Conservation (phyloP, 2,888 invertebrate species). For the Eupithecia vulgata region DNA sequence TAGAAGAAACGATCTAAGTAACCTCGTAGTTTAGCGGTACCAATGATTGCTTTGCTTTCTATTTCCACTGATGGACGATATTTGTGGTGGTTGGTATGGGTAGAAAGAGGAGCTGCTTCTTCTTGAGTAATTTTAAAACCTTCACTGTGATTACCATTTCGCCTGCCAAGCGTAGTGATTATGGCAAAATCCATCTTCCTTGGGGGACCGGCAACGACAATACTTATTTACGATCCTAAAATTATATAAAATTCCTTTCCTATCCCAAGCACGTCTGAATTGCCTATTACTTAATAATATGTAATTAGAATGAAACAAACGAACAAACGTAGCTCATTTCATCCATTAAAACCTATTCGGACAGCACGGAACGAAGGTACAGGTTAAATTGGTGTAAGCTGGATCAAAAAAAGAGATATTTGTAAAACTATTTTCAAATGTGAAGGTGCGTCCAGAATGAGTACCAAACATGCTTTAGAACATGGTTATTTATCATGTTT, state of each 20-base stretch:
- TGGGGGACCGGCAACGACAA: no score
- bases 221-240: not conserved
- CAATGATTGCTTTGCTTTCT: not conserved
- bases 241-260: constrained; percentile 9
- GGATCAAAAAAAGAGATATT: not conserved
- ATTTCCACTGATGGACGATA: not conserved
- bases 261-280: constrained; percentile 1
- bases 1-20: not conserved
- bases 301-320: constrained; percentile 36
- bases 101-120: no score
- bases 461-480: no score
- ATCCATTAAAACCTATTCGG: constrained; percentile 53
- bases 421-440: no score
- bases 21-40: constrained; percentile 4
- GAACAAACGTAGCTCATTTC: constrained; percentile 35
- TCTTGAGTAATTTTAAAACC: no score
- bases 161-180: no score
- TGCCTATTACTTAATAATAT: constrained; percentile 33
- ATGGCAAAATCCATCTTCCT: no score
- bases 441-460: no score
- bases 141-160: no score
- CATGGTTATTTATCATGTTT: no score
- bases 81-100: not conserved
- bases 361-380: constrained; percentile 49
- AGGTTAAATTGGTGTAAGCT: not conserved